Evolutionary conservation across 2,797 vertebrate species (phyloP).

Genomic region (Podarcis siculus): DNA sequence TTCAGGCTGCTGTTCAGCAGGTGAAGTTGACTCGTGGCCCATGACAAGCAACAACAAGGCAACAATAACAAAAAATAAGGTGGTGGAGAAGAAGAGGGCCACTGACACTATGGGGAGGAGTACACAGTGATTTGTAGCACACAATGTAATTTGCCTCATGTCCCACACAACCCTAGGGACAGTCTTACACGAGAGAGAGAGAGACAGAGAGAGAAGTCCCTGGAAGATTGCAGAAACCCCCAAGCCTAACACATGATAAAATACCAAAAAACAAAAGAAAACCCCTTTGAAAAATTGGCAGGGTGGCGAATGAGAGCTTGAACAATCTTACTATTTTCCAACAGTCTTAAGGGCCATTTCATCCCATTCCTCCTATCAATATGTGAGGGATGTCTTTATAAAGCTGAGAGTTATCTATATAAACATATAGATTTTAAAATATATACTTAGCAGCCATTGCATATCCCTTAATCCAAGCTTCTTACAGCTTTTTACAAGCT

Average conservation of each 20-base stretch:
- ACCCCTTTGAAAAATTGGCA: not conserved
- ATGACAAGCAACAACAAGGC: no score
- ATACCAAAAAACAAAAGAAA: not conserved
- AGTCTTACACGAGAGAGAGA: not conserved
- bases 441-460: not conserved
- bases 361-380: not conserved
- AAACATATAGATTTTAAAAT: not conserved
- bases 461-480: not conserved
- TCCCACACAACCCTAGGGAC: not conserved
- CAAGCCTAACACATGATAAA: not conserved
- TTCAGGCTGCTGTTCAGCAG: no score
- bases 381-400: not conserved
- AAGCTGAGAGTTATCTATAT: not conserved
- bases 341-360: not conserved
- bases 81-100: no score
- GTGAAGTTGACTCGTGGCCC: no score
- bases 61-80: no score
- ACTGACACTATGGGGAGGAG: no score
- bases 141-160: no score
- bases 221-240: not conserved
- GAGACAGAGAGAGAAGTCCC: no score
- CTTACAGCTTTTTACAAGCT: not conserved
- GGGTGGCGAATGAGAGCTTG: not conserved
- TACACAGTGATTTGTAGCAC: no score
- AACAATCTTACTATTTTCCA: not conserved